phyloP scores from a whole-genome alignment of 2,888 invertebrate species.

The Sylvicola fuscatus region DNA sequence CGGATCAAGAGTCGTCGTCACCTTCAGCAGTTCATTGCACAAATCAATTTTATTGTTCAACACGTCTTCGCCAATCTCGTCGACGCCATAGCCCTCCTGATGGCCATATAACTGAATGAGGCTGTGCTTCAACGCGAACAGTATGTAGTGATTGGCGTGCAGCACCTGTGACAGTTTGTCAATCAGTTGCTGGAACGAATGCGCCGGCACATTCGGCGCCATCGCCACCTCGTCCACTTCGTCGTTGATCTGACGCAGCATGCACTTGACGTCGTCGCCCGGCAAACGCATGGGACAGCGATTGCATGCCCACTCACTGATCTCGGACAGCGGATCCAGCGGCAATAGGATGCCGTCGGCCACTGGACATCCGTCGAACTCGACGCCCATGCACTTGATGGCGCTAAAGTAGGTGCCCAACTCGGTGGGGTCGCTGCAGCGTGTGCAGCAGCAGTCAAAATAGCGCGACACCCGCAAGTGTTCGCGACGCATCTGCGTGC shows the following conservation, averaged over 20 bases:
- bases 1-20: conserved; percentile 46
- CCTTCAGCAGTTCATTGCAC: conserved; percentile 40
- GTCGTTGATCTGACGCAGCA: conserved; percentile 19
- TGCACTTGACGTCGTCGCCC: conserved; percentile 34
- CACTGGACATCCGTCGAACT: conserved; percentile 12
- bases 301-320: conserved; percentile 57
- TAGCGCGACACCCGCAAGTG: conserved; percentile 62
- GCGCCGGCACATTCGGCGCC: conserved; percentile 26
- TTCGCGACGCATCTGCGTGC: conserved; percentile 57
- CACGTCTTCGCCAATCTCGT: conserved; percentile 33
- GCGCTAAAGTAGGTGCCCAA: conserved; percentile 43
- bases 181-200: conserved; percentile 34
- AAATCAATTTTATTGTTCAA: conserved; percentile 42
- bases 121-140: conserved; percentile 63
- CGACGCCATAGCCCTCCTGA: conserved; percentile 34
- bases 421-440: conserved; percentile 67
- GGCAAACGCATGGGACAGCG: conserved; percentile 43
- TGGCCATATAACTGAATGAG: conserved; percentile 60
- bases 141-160: conserved; percentile 68
- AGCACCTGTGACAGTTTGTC: conserved; percentile 50
- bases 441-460: conserved; percentile 48
- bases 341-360: conserved; percentile 53
- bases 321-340: conserved; percentile 42
- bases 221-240: conserved; percentile 45
- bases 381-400: conserved; percentile 19